phyloP scores from a whole-genome alignment of 2,888 invertebrate species.

The Keiferia lycopersicella region DNA sequence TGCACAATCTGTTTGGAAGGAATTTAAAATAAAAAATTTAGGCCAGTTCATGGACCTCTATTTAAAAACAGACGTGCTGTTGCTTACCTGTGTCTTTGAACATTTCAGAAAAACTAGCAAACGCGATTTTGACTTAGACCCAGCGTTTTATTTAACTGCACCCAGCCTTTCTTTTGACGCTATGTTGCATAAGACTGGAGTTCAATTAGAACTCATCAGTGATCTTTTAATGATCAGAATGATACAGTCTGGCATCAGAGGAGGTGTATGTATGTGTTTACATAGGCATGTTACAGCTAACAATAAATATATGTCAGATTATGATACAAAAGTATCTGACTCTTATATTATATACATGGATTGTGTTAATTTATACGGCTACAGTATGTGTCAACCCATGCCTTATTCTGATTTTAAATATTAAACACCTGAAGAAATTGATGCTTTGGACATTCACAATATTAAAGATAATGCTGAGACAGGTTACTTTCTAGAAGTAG shows the following conservation, averaged over 20 bases:
- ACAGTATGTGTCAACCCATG: slow-evolving; percentile 32
- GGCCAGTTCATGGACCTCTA: slow-evolving; percentile 40
- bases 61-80: slow-evolving; percentile 36
- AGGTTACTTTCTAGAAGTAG: slow-evolving; percentile 42
- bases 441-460: slow-evolving; percentile 23
- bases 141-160: slow-evolving; percentile 36
- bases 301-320: slow-evolving; percentile 37
- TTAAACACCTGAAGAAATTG: slow-evolving; percentile 26
- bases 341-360: slow-evolving; percentile 43
- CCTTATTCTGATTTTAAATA: slow-evolving; percentile 32
- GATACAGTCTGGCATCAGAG: slow-evolving; percentile 39
- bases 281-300: slow-evolving; percentile 37
- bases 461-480: slow-evolving; percentile 29
- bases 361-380: slow-evolving; percentile 46
- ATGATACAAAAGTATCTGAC: slow-evolving; percentile 30
- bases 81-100: slow-evolving; percentile 42
- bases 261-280: slow-evolving; percentile 36
- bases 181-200: slow-evolving; percentile 33
- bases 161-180: slow-evolving; percentile 38
- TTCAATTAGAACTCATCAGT: slow-evolving; percentile 35
- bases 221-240: slow-evolving; percentile 37
- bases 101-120: slow-evolving; percentile 38
- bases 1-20: slow-evolving; percentile 32
- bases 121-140: slow-evolving; percentile 38
- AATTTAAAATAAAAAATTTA: slow-evolving; percentile 34